Evolutionary conservation across 2,113 vertebrate species (phyloP).

Genomic region (Nestor notabilis): DNA sequence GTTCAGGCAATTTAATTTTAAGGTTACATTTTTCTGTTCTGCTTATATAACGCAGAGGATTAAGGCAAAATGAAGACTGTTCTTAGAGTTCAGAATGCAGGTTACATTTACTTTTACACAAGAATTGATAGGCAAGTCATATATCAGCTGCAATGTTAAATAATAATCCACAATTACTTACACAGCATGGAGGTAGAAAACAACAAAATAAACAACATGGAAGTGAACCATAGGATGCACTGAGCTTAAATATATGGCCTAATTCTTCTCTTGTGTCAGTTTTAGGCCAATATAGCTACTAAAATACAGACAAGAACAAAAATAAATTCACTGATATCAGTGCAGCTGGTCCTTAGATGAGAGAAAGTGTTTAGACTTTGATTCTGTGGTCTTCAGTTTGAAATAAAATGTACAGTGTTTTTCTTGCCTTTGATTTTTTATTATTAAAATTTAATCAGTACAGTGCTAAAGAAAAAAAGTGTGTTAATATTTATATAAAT

Average conservation of each 20-base stretch:
- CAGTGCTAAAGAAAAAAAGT: not conserved
- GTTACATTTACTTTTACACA: not conserved
- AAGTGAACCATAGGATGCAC: not conserved
- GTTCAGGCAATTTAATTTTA: not conserved
- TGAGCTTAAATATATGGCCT: not conserved
- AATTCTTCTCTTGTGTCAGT: not conserved
- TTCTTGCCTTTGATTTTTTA: not conserved
- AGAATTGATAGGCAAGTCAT: not conserved
- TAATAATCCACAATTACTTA: conserved; percentile 9
- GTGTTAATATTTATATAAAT: not conserved
- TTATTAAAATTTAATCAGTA: not conserved
- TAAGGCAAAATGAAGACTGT: not conserved
- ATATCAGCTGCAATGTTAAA: not conserved
- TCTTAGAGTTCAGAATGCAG: not conserved
- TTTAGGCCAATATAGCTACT: not conserved
- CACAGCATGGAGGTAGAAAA: not conserved
- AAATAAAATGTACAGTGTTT: not conserved
- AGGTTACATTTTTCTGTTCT: not conserved
- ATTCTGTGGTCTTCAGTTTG: not conserved
- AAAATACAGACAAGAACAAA: not conserved
- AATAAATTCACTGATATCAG: not conserved
- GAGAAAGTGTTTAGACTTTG: not conserved
- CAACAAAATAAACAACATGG: conserved; percentile 14
- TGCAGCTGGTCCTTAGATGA: not conserved
- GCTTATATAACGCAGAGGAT: not conserved